Base-by-base conservation (phyloP, 2,797 vertebrate species). In the Anolis apletophallus region DNA sequence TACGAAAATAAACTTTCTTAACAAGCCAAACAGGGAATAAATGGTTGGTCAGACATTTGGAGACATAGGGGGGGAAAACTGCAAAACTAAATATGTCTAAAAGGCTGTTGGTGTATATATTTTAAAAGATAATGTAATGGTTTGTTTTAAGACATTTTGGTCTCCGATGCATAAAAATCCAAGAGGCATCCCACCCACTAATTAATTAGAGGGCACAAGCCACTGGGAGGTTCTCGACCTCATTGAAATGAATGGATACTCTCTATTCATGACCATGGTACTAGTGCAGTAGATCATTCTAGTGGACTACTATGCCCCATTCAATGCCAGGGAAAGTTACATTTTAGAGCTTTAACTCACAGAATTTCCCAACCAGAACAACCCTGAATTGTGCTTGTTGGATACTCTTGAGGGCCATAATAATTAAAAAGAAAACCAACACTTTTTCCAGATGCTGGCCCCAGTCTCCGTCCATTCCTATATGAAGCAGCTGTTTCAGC, bases 21-120 rank as follows among this genome's bases (percentile, higher is more conserved):
- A 64, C 81, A 90, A 85, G 23, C 34, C 87, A 84, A 10, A 79
- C 8, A 83, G 72, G 81, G 73, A 19, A 85, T 86, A 76, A 81
- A 57, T 80, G 86, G 68, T 17, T 91, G 64, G 74, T 89, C 23
- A 90, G 84, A 87, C 91, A 84, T 85, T 32, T 92, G 16, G 11
- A 90, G 40, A 61, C 40, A 80, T 0, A 0, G n/a, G n/a, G n/a
- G n/a, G n/a, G 40, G 23, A 83, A 80, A 89, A 64, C 16, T 72
- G 6, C 29, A 73, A 73, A 88, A 59, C 52, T 23, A 86, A 3
- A 32, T 5, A 12, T 29, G 32, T 2, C 1, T 57, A 64, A 61
- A 79, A 2, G 34, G 16, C 17, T 90, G 68, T 59, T 87, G 10
- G 11, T 13, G 87, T 79, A 71, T 77, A 54, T 32, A 55, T 32